These are phyloP conservation scores for Zapornia atra DNA, from an alignment of 2,113 vertebrate species.

Conservation along the genomic window DNA sequence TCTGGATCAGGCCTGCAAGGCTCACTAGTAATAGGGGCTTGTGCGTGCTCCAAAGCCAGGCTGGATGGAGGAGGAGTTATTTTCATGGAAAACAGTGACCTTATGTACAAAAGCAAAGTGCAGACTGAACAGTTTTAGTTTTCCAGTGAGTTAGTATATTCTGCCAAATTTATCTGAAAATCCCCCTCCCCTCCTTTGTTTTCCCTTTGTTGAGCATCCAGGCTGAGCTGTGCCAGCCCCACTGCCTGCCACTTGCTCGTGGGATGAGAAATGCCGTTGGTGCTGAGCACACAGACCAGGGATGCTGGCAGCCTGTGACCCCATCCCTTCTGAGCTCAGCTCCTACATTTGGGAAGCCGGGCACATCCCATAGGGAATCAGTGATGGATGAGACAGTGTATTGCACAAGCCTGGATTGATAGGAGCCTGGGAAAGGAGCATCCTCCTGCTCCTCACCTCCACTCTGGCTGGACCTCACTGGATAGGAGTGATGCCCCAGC, in stretches of 20 bases:
- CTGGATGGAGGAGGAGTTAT: background rate
- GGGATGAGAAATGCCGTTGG: rapidly evolving
- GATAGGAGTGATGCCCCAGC: background rate
- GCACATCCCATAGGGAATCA: background rate
- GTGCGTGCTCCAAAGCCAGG: background rate
- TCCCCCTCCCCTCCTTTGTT: background rate
- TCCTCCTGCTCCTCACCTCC: background rate
- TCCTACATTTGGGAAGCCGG: background rate
- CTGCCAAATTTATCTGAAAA: background rate
- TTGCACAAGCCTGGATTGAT: background rate
- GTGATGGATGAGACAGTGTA: background rate
- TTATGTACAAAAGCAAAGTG: conserved; percentile 47
- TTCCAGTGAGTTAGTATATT: background rate
- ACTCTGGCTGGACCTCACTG: background rate
- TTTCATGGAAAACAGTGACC: background rate
- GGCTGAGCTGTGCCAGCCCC: background rate
- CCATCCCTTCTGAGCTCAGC: background rate
- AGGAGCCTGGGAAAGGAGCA: background rate
- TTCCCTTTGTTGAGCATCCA: background rate
- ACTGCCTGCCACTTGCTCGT: rapidly evolving
- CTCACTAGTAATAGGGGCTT: background rate
- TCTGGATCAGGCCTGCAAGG: background rate
- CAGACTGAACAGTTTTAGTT: conserved; percentile 23
- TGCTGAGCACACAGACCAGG: background rate
- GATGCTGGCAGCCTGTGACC: background rate